A percentile compares a stretch with the other conserved stretches of the same genome.
These are phyloP conservation scores for Horisme vitalbata DNA, from an alignment of 2,888 invertebrate genomes.

Conservation along the genomic window DNA sequence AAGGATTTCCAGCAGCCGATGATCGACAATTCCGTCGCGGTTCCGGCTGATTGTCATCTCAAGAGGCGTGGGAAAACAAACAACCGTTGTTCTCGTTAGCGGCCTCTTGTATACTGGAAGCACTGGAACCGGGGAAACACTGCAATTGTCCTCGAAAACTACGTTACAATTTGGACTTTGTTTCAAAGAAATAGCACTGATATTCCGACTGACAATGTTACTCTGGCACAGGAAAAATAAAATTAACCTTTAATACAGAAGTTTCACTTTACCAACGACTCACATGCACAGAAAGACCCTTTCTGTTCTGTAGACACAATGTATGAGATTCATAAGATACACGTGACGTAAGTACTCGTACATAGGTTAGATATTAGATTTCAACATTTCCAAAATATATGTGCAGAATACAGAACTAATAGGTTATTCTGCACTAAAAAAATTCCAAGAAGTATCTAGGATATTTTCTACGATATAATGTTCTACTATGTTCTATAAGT, in stretches of 20 bases:
- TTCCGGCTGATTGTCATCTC: constrained; percentile 50
- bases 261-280: constrained; percentile 8
- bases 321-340: too few species aligned
- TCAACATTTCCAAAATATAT: too few species aligned
- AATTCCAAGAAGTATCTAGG: too few species aligned
- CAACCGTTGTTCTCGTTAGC: constrained; percentile 65
- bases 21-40: constrained; percentile 50
- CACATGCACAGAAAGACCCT: too few species aligned
- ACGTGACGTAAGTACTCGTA: too few species aligned
- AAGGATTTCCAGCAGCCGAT: constrained; percentile 41
- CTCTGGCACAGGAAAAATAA: constrained; percentile 1
- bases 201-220: constrained; percentile 3
- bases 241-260: not conserved
- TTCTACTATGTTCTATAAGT: too few species aligned
- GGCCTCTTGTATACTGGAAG: constrained; percentile 51
- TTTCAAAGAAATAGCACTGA: constrained; percentile 25
- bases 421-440: too few species aligned
- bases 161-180: constrained; percentile 39
- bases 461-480: too few species aligned
- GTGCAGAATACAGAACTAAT: too few species aligned
- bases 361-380: too few species aligned
- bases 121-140: constrained; percentile 44
- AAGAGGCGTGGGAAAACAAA: constrained; percentile 74
- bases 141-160: constrained; percentile 45
- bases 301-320: too few species aligned